Evolutionary conservation across 2,113 vertebrate species (phyloP).

Genomic region (Platycercus adscitus): DNA sequence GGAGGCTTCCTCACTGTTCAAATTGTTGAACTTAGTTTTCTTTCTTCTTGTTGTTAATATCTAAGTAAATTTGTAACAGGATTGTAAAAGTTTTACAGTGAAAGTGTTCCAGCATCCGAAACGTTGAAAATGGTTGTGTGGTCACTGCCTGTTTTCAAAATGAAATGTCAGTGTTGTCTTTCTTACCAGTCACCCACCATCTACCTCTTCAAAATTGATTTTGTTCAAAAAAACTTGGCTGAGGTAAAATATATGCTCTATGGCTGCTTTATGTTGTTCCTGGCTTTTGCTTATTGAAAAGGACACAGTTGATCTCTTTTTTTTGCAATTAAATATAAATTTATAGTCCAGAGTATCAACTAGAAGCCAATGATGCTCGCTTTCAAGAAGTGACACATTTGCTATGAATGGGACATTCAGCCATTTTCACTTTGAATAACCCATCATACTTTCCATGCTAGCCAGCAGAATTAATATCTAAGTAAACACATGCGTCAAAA

Average conservation of each 20-base stretch:
- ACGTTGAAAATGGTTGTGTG: not conserved
- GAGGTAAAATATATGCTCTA: not conserved
- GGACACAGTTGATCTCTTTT: not conserved
- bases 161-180: not conserved
- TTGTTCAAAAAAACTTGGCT: not conserved
- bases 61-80: not conserved
- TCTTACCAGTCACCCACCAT: not conserved
- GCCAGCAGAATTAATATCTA: conserved; percentile 57
- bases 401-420: conserved; percentile 14
- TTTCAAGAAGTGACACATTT: not conserved
- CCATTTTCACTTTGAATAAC: conserved; percentile 43
- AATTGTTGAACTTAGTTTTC: not conserved
- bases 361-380: not conserved
- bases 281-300: not conserved
- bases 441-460: conserved; percentile 5
- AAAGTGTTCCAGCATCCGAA: not conserved
- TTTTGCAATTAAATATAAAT: not conserved
- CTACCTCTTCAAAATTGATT: not conserved
- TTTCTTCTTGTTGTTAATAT: not conserved
- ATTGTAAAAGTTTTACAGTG: not conserved
- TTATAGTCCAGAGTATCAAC: not conserved
- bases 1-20: not conserved
- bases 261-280: not conserved
- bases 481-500: conserved; percentile 52
- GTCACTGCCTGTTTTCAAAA: not conserved